Evolutionary conservation across 92 coral and sea anemone species (phyloP), one percentile per base, ranked within the genome.

Genomic region (Palythoa grandis): DNA sequence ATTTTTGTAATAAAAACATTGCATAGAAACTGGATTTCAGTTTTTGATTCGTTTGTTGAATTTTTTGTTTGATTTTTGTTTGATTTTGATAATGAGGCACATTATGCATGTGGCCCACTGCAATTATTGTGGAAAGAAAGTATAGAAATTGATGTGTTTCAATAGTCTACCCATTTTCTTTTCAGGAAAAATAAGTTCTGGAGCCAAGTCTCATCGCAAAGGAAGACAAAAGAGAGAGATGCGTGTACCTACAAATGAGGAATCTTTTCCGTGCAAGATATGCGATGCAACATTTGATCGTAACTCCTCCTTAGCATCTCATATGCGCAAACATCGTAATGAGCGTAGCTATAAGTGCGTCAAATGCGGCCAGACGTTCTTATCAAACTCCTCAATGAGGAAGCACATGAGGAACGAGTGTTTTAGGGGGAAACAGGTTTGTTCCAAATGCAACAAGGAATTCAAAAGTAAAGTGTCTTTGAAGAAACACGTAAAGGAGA

Each of bases 361-460:
- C 61, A 80, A 80, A 6, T 80, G 85, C 35, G 39, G 60, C 50
- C 56, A 67, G 74, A 47, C 65, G 19, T 80, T 80, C 61, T 47
- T 67, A 43, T 66, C 85, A 63, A 66, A 67, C 37, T 65, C 60
- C 6, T 65, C 60, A 16, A 12, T 80, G 74, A 80, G 60, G 56
- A 80, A 67, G n/a, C 85, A 80, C 72, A 80, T 66, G 85, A 80
- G 72, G 23, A 66, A 22, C 14, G 66, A 66, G 25, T 80, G 85
- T 22, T 66, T 66, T 58, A 47, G 63, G 57, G 74, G 47, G 17
- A 80, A 47, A 12, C 63, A 47, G 39, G 74, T 47, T 67, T 80
- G 85, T 24, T 35, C 74, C 13, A 66, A 47, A 38, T 66, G 85
- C 19, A 80, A 48, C 85, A 80, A 80, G 15, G 85, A 65, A 9